phyloP scores from a whole-genome alignment of 53 echinoderm and acorn worm genomes.

The Henricia sp. region DNA sequence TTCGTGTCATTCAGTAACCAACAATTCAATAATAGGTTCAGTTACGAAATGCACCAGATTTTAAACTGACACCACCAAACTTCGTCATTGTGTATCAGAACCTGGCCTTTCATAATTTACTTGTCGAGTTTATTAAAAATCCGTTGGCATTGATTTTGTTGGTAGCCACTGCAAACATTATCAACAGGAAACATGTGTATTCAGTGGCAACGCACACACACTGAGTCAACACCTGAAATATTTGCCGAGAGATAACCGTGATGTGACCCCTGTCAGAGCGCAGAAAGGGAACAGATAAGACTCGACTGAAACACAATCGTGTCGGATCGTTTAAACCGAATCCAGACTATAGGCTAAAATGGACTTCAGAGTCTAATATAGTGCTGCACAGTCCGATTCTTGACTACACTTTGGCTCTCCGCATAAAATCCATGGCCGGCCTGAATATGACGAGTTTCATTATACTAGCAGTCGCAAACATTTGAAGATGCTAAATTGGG shows the following conservation, averaged over 20 bases:
- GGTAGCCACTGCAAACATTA: constrained; percentile 31
- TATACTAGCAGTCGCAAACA: no score
- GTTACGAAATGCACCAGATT: no score
- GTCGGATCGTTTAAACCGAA: neutral
- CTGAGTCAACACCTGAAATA: constrained; percentile 23
- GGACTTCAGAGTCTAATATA: constrained; percentile 27
- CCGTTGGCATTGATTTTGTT: constrained; percentile 4
- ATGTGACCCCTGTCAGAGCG: constrained; percentile 28
- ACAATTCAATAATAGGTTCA: no score
- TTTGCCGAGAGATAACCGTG: constrained; percentile 32
- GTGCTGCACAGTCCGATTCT: no score
- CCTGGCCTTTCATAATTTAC: constrained; percentile 11
- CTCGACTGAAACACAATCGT: constrained; percentile 10
- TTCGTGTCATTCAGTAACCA: no score
- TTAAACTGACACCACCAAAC: no score
- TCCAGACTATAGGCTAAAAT: neutral
- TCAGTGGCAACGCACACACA: constrained; percentile 4
- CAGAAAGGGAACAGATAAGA: constrained; percentile 8
- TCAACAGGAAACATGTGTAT: constrained; percentile 33
- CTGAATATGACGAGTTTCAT: no score
- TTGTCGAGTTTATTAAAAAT: constrained; percentile 42
- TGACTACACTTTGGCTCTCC: no score
- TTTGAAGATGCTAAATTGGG: no score
- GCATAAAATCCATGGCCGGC: no score
- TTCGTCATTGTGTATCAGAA: no score